These are phyloP conservation scores for Ennomos erosarius DNA, from an alignment of 2,888 invertebrate genomes.

Conservation along the genomic window DNA sequence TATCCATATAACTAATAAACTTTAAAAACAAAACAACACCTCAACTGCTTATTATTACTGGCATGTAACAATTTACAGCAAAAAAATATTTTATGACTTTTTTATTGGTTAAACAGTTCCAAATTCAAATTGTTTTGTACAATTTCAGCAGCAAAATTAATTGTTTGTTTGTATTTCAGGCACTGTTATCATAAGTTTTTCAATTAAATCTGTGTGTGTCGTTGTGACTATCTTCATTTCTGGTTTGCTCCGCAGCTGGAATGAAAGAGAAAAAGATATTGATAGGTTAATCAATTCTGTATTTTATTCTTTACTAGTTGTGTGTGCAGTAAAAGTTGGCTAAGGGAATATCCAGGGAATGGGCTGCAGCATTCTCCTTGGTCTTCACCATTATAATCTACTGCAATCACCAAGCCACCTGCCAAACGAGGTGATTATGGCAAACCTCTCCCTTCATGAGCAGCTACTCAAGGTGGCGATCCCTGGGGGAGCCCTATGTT, in stretches of 20 bases:
- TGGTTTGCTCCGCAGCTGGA: constrained; percentile 62
- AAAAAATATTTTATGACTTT: constrained; percentile 1
- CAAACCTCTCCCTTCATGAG: too few species aligned
- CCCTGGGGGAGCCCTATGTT: too few species aligned
- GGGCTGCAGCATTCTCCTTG: too few species aligned
- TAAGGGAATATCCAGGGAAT: too few species aligned
- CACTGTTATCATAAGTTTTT: constrained; percentile 56
- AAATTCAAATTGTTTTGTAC: constrained; percentile 36
- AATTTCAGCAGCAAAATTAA: constrained; percentile 14
- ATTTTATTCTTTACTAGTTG: too few species aligned
- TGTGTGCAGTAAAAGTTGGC: too few species aligned
- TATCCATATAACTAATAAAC: constrained; percentile 45
- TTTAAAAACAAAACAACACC: constrained; percentile 32
- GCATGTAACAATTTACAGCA: constrained; percentile 24
- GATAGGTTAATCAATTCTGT: too few species aligned
- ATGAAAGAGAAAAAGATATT: constrained; percentile 14
- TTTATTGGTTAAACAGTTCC: not conserved
- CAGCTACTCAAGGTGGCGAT: too few species aligned
- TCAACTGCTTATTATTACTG: constrained; percentile 21
- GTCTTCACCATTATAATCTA: too few species aligned
- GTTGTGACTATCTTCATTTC: constrained; percentile 69
- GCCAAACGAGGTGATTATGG: too few species aligned
- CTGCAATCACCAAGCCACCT: too few species aligned
- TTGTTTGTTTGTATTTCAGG: constrained; percentile 43
- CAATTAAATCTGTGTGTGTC: constrained; percentile 44